phyloP scores from a whole-genome alignment of 2,113 vertebrate species.

The Chitala chitala region DNA sequence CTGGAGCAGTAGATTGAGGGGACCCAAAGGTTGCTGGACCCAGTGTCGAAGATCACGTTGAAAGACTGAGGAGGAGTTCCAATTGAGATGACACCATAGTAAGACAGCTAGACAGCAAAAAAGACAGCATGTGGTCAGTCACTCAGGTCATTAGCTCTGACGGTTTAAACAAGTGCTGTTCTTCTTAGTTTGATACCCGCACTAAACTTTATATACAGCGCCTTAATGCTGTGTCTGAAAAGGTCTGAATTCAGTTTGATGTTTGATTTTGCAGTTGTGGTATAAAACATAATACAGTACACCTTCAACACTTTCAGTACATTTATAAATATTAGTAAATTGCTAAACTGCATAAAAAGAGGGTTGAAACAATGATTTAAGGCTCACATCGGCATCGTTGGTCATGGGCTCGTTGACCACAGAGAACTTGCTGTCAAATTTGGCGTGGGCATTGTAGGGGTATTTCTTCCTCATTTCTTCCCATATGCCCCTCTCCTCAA shows the following conservation, averaged over 20 bases:
- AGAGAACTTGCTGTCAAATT: conserved; percentile 29
- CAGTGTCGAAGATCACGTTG: conserved; percentile 49
- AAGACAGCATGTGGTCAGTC: too few relatives aligned
- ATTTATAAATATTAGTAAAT: too few relatives aligned
- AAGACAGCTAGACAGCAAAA: conserved; percentile 38
- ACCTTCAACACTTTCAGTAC: too few relatives aligned
- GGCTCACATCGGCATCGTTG: conserved; percentile 47
- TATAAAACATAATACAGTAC: too few relatives aligned
- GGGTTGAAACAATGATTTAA: not conserved
- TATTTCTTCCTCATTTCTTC: conserved; percentile 35
- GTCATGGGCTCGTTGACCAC: conserved; percentile 37
- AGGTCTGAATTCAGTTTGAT: too few relatives aligned
- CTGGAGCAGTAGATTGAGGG: conserved; percentile 52
- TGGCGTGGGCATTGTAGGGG: conserved; percentile 42
- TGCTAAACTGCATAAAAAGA: not conserved
- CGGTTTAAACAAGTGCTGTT: too few relatives aligned
- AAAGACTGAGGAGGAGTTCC: conserved; percentile 53
- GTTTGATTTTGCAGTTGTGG: too few relatives aligned
- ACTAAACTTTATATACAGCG: too few relatives aligned
- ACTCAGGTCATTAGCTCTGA: too few relatives aligned
- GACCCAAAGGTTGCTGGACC: conserved; percentile 51
- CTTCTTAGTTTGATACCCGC: too few relatives aligned
- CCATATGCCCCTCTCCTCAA: conserved; percentile 48
- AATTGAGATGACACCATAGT: conserved; percentile 50
- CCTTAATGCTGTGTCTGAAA: too few relatives aligned